These are phyloP conservation scores for Leucozona laternaria DNA, from an alignment of 2,888 invertebrate species.

Conservation along the genomic window DNA sequence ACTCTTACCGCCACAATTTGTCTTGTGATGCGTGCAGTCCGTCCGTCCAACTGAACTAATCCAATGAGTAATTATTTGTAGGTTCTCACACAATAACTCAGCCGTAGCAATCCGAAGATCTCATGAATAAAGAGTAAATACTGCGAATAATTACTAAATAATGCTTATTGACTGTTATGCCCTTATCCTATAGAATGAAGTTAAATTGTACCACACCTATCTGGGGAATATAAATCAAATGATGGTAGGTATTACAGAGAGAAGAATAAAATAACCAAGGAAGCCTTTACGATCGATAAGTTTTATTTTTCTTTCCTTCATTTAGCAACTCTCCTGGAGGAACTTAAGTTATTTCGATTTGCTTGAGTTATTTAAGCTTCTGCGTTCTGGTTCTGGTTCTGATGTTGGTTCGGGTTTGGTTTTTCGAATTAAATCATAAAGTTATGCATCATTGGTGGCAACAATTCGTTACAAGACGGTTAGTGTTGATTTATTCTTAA, in stretches of 20 bases:
- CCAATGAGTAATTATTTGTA: slow-evolving; percentile 20
- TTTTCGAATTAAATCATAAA: slow-evolving; percentile 46
- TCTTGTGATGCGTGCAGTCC: slow-evolving; percentile 12
- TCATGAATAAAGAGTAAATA: slow-evolving; percentile 34
- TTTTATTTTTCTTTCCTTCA: not conserved
- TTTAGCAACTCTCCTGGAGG: not conserved
- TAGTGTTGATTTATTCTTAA: slow-evolving; percentile 19
- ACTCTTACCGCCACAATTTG: not conserved
- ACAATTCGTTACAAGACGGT: slow-evolving; percentile 26
- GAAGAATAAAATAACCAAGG: not conserved
- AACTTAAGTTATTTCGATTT: slow-evolving; percentile 29
- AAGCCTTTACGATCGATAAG: slow-evolving; percentile 24
- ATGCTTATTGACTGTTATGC: slow-evolving; percentile 28
- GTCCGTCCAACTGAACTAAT: not conserved
- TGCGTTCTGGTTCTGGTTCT: too few species aligned
- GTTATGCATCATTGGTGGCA: slow-evolving; percentile 40
- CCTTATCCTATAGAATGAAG: slow-evolving; percentile 3
- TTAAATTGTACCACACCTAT: slow-evolving; percentile 34
- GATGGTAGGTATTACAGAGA: too few species aligned
- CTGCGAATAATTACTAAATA: slow-evolving; percentile 41
- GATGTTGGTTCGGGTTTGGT: not conserved
- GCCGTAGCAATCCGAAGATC: slow-evolving; percentile 20
- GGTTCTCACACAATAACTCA: slow-evolving; percentile 29
- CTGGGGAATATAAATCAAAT: slow-evolving; percentile 23
- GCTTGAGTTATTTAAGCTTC: slow-evolving; percentile 21